Conservation (phyloP, 2,888 invertebrate genomes). For the Neocrepidodera transversa region DNA sequence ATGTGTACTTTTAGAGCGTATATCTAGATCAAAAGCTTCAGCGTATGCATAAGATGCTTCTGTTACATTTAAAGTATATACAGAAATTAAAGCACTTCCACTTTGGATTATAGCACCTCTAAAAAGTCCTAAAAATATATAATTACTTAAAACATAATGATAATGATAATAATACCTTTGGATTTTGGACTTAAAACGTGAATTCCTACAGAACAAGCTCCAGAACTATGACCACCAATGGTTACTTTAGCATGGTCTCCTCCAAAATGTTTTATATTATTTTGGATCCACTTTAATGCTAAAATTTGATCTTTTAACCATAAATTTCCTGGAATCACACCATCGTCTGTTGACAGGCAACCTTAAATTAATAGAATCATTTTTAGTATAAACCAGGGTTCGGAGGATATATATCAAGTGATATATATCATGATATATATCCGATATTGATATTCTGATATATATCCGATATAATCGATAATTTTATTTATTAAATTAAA, state of each 20-base stretch:
- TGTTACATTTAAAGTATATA: not conserved
- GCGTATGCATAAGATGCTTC: constrained; percentile 6
- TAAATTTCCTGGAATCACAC: constrained; percentile 10
- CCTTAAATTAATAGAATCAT: constrained; percentile 1
- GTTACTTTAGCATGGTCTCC: constrained; percentile 11
- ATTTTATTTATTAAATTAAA: too few species aligned
- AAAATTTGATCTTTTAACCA: constrained; percentile 1
- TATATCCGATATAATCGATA: too few species aligned
- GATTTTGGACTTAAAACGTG: constrained; percentile 10
- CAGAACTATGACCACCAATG: constrained; percentile 13
- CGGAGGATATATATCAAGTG: too few species aligned
- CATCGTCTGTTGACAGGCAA: constrained; percentile 4
- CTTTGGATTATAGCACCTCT: constrained; percentile 28
- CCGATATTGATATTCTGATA: too few species aligned
- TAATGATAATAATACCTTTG: constrained; percentile 15
- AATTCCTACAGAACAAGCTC: not conserved
- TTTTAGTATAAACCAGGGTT: too few species aligned
- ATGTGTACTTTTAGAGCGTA: constrained; percentile 29
- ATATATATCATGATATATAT: too few species aligned
- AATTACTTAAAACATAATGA: too few species aligned
- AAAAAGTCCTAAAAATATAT: constrained; percentile 29
- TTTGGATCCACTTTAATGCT: constrained; percentile 12
- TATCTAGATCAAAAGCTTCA: constrained; percentile 24
- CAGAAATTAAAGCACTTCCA: constrained; percentile 2
- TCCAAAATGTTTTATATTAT: constrained; percentile 8